Percentiles rank a stretch among this genome's conserved stretches.
phyloP scores from a whole-genome alignment of 2,888 invertebrate genomes.

The Thecocarcelia acutangulata region DNA sequence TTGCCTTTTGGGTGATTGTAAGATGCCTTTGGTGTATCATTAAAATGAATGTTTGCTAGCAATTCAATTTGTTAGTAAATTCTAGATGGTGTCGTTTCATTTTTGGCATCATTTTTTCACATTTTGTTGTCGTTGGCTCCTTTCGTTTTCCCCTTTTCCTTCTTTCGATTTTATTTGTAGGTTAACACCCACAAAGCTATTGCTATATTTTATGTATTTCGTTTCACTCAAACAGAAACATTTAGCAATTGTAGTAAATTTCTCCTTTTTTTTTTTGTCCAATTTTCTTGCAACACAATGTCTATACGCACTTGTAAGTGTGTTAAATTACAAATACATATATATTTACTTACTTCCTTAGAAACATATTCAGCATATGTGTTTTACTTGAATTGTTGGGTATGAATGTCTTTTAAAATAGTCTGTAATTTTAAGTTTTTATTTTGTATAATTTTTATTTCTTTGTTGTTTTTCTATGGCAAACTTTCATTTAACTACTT shows the following conservation, averaged over 20 bases:
- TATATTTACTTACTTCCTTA: no score
- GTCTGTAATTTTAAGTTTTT: conserved; percentile 65
- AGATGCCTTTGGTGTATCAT: conserved; percentile 57
- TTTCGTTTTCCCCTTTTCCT: not conserved
- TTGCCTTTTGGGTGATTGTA: conserved; percentile 28
- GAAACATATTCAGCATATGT: not conserved
- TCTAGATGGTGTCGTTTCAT: conserved; percentile 51
- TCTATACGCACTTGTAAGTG: not conserved
- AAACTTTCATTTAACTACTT: conserved; percentile 25
- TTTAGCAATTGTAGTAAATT: conserved; percentile 26
- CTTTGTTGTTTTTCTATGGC: conserved; percentile 12
- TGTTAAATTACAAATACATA: no score
- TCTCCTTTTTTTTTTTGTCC: not conserved
- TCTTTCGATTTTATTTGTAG: conserved; percentile 53
- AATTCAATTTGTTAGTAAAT: conserved; percentile 66
- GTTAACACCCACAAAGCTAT: conserved; percentile 66
- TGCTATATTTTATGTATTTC: conserved; percentile 17
- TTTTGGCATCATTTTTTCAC: conserved; percentile 26
- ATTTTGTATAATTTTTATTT: conserved; percentile 56
- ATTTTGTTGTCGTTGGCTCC: conserved; percentile 12
- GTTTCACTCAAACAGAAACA: conserved; percentile 4
- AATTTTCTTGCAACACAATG: not conserved
- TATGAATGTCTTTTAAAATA: conserved; percentile 38
- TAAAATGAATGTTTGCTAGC: conserved; percentile 61
- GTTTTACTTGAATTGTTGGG: not conserved